Base-by-base conservation (phyloP, 2,113 vertebrate genomes). In the Lathamus discolor region DNA sequence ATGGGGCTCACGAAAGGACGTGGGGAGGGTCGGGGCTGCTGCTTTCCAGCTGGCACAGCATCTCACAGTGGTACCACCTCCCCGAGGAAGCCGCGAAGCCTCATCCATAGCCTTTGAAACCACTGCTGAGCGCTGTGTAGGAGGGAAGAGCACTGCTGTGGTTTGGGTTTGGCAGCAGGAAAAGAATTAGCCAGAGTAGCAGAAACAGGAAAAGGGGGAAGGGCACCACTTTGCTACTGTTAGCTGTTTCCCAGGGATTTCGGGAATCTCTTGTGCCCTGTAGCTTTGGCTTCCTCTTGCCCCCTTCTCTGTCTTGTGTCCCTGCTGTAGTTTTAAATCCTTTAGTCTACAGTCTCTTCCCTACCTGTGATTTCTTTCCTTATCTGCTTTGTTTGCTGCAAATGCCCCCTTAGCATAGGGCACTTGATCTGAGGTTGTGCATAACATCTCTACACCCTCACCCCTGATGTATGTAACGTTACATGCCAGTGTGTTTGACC, bases 71-170 rank as follows among this genome's bases (percentile, higher is more conserved):
- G 17, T 61, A 15, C 41, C 73, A 6, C 18, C 55, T 37, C 2
- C n/a, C 62, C 49, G 2, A n/a, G 68, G 68, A 68, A 37, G 75
- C 52, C 25, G 67, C 1, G 0, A 61, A 66, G 67, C 67, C 74
- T 54, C 1, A 23, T 73, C 37, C 31, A 0, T 37, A 27, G 55
- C 80, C 91, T 52, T 61, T 39, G 20, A 88, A 93, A 68, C 83
- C 93, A 2, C 86, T 17, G 80, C 88, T 29, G 79, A 84, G 88
- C 2, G 2, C 80, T 68, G 91, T 79, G 95, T 89, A 51, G 96
- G 96, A 93, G 94, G 93, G 35, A 69, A 87, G 74, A 57, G 94
- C 70, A 10, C 55, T 48, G 81, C 68, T 92, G 94, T 5, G 93
- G 94, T 93, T 97, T 83, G 59, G 95, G 66, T 89, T 93, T 95